Conservation (phyloP, 1,140 invertebrate species). For the Paralvinella palmiformis region DNA sequence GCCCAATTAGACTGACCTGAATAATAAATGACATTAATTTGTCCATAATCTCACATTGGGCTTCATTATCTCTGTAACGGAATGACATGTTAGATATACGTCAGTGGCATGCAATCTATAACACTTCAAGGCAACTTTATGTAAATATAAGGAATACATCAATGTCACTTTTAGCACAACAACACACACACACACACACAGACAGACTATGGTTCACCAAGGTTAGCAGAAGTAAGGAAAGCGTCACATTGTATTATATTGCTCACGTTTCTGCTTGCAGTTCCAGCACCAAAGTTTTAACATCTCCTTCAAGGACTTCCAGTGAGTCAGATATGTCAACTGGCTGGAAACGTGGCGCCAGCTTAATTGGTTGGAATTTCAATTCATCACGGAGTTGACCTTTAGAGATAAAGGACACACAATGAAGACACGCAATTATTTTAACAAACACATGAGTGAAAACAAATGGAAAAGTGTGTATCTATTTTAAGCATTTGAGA, state of each 20-base stretch:
- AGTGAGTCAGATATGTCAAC: slow-evolving; percentile 39
- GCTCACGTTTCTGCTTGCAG: slow-evolving; percentile 58
- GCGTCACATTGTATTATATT: no score
- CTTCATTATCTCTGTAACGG: slow-evolving; percentile 56
- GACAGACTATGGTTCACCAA: no score
- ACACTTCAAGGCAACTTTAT: no score
- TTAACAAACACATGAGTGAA: no score
- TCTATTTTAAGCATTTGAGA: background rate
- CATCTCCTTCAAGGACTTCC: slow-evolving; percentile 56
- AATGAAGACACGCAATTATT: no score
- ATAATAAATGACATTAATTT: slow-evolving; percentile 63
- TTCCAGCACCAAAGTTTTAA: slow-evolving; percentile 62
- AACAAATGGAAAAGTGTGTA: no score
- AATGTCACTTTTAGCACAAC: no score
- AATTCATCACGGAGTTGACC: slow-evolving; percentile 44
- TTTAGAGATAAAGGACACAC: slow-evolving; percentile 46
- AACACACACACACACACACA: no score
- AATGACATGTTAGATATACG: no score
- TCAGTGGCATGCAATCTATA: no score
- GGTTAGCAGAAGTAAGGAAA: no score
- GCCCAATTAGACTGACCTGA: slow-evolving; percentile 40
- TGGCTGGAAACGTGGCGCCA: slow-evolving; percentile 28
- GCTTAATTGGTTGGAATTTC: slow-evolving; percentile 40
- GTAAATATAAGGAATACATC: no score
- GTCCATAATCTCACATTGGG: slow-evolving; percentile 65